Evolutionary conservation across 2,113 vertebrate genomes (phyloP), one percentile per base, ranked within the genome.

Genomic region (Eidolon helvum): DNA sequence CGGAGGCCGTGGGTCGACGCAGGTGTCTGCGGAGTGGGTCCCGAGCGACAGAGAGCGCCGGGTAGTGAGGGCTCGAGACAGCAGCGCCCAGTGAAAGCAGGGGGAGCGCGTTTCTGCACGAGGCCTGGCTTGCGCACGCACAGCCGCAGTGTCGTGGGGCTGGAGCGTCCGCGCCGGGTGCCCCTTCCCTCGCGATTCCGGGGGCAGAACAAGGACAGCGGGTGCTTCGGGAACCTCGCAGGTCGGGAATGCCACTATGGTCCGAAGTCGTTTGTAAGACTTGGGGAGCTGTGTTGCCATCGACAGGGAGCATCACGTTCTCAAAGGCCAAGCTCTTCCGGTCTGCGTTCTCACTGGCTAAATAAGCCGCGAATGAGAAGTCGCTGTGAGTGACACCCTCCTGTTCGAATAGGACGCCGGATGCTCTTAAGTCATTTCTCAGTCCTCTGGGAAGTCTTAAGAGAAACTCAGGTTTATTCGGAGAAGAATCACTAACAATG

Each of bases 221-320:
- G 16, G 68, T 35, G 43, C 55, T 45, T 55, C 40, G 18, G 0
- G 53, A 86, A 65, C 14, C 1, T 26, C 68, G 50, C 2, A 5
- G 1, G 68, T 68, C 72, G 7, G 16, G 63, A 43, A 57, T 45
- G 9, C 63, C 48, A 0, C 22, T 74, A 90, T 91, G 78, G 79
- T 61, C 92, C 53, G 83, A 90, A 92, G 96, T 50, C 95, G 24
- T 53, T 94, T 92, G 40, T 71, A 88, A 66, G 82, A 75, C 65
- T n/a, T 45, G 45, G 40, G 92, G 75, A 79, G 65, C 43, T 38
- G 33, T 82, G 38, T 97, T 96, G 96, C 77, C 89, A 90, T 97
- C 57, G 94, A 5, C 10, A 69, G 66, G 50, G 92, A 50, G 22
- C 50, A 87, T 93, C 91, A 68, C 30, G 26, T 63, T 94, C 94